Evolutionary conservation across 1,140 invertebrate genomes (phyloP).

Genomic region (Danaus melanippus): DNA sequence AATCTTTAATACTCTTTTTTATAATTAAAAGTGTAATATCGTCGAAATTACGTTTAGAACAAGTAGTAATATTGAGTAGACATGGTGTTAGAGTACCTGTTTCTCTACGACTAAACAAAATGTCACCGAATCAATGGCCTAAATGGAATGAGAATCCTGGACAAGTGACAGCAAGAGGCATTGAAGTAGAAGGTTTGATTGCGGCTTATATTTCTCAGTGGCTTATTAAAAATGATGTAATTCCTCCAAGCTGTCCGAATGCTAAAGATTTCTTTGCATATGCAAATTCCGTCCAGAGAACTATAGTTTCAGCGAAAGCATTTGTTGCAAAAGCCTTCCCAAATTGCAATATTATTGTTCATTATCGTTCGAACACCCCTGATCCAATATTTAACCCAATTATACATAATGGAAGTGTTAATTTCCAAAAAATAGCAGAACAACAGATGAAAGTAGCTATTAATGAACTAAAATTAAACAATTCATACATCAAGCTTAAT

Average conservation of each 20-base stretch:
- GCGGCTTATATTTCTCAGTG: slow-evolving; percentile 42
- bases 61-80: slow-evolving; percentile 52
- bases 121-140: slow-evolving; percentile 48
- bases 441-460: slow-evolving; percentile 40
- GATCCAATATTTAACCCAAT: slow-evolving; percentile 51
- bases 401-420: slow-evolving; percentile 37
- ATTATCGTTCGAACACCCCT: slow-evolving; percentile 25
- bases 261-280: slow-evolving; percentile 43
- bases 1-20: slow-evolving; percentile 9
- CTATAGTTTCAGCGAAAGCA: slow-evolving; percentile 40
- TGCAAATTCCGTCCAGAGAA: slow-evolving; percentile 47
- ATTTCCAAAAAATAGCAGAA: slow-evolving; percentile 33
- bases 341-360: slow-evolving; percentile 39
- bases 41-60: slow-evolving; percentile 25
- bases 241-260: slow-evolving; percentile 32
- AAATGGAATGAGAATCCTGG: slow-evolving; percentile 45
- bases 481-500: slow-evolving; percentile 33
- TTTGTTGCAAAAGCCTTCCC: slow-evolving; percentile 44
- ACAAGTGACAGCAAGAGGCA: slow-evolving; percentile 51
- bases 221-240: slow-evolving; percentile 31
- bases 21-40: slow-evolving; percentile 6
- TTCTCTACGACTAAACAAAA: slow-evolving; percentile 34
- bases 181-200: slow-evolving; percentile 49
- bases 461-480: slow-evolving; percentile 33
- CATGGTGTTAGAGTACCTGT: slow-evolving; percentile 54